Conservation (phyloP, 1,140 invertebrate species). For the Sycophaga agraensis region DNA sequence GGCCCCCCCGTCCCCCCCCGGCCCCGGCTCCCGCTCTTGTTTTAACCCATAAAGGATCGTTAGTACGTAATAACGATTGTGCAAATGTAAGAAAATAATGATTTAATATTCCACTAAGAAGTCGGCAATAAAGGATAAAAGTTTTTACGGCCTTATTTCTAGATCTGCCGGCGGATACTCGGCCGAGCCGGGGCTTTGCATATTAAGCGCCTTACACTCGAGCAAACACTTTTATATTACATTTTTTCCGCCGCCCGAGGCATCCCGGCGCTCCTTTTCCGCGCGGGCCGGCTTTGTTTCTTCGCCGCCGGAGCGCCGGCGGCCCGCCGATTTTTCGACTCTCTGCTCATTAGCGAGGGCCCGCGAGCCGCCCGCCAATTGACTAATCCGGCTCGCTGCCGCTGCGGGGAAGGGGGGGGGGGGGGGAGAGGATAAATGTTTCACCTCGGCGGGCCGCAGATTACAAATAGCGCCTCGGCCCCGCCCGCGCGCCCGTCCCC, state of each 20-base stretch:
- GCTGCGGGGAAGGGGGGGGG: no score
- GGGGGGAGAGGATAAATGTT: not conserved
- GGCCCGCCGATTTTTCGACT: slow-evolving; percentile 3
- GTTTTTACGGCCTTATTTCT: slow-evolving; percentile 20
- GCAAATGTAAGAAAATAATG: slow-evolving; percentile 31
- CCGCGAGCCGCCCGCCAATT: slow-evolving; percentile 3
- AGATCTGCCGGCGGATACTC: slow-evolving; percentile 15
- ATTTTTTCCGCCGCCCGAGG: no score
- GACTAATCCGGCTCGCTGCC: no score
- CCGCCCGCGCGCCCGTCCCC: no score
- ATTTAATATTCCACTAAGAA: slow-evolving; percentile 29
- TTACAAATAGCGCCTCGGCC: no score
- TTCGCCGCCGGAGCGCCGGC: not conserved
- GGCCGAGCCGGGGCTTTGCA: slow-evolving; percentile 16
- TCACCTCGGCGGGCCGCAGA: no score
- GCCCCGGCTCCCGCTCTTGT: not conserved
- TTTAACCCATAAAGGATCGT: slow-evolving; percentile 23
- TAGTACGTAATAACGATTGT: slow-evolving; percentile 26
- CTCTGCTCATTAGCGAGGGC: slow-evolving; percentile 27
- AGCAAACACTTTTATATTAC: slow-evolving; percentile 29
- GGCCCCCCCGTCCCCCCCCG: not conserved
- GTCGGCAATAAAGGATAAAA: slow-evolving; percentile 25
- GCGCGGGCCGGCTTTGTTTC: not conserved
- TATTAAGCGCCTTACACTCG: slow-evolving; percentile 27
- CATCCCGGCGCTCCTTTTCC: no score